These are phyloP conservation scores for Cheilosia urbana DNA, from an alignment of 2,888 invertebrate species.

Conservation along the genomic window DNA sequence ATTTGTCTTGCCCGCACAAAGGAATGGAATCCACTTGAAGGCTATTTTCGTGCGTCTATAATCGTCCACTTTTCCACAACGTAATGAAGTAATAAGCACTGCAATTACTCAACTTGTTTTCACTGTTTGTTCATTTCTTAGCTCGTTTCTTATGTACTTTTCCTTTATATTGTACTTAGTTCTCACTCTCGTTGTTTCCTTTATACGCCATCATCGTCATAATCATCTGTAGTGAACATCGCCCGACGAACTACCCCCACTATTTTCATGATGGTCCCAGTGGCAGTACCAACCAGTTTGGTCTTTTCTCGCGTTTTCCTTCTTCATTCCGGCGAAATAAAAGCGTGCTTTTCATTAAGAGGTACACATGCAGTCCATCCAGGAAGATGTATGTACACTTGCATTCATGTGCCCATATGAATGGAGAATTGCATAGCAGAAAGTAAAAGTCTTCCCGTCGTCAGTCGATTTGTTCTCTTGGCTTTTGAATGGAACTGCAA, in stretches of 20 bases:
- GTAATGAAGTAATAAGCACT: slow-evolving; percentile 69
- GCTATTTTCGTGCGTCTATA: slow-evolving; percentile 46
- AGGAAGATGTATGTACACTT: slow-evolving; percentile 3
- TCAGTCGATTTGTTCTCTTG: slow-evolving; percentile 1
- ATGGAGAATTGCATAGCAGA: slow-evolving; percentile 23
- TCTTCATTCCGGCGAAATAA: slow-evolving; percentile 45
- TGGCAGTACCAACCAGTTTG: slow-evolving; percentile 19
- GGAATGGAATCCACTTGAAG: slow-evolving; percentile 21
- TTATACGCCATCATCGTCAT: slow-evolving; percentile 44
- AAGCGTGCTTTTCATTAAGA: slow-evolving; percentile 52
- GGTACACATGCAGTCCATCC: neutral
- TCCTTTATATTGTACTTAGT: slow-evolving; percentile 27
- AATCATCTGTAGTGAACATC: slow-evolving; percentile 43
- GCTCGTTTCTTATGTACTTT: slow-evolving; percentile 19
- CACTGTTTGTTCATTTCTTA: slow-evolving; percentile 25
- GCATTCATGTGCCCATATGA: slow-evolving; percentile 14
- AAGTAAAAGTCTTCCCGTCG: slow-evolving; percentile 56
- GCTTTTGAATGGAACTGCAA: slow-evolving; percentile 17
- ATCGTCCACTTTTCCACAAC: slow-evolving; percentile 48
- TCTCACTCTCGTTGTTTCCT: slow-evolving; percentile 57
- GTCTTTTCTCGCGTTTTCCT: slow-evolving; percentile 31
- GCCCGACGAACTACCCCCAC: neutral
- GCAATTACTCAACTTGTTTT: slow-evolving; percentile 63
- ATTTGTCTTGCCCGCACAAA: slow-evolving; percentile 19
- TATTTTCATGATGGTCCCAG: slow-evolving; percentile 5